Percentiles rank a stretch among this genome's conserved stretches.
These are phyloP conservation scores for Alaudala cheleensis DNA, from an alignment of 2,113 vertebrate genomes.

Conservation along the genomic window DNA sequence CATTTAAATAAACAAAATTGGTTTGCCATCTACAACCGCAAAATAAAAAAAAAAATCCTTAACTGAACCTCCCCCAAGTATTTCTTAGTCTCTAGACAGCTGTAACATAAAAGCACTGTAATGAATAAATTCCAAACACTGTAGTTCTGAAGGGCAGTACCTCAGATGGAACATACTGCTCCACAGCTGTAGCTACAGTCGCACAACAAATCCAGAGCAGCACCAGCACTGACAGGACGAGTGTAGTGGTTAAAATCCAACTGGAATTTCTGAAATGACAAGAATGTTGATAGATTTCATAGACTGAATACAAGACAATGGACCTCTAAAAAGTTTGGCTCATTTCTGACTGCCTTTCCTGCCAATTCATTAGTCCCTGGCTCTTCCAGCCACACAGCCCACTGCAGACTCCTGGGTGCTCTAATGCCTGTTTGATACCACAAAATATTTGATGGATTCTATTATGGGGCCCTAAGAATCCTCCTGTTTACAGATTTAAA, in stretches of 20 bases:
- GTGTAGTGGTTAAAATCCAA: constrained; percentile 92
- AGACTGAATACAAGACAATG: background rate
- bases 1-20: background rate
- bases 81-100: background rate
- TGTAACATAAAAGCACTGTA: background rate
- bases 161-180: constrained; percentile 94
- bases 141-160: constrained; percentile 58
- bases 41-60: background rate
- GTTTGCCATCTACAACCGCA: background rate
- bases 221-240: constrained; percentile 91
- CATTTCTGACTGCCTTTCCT: background rate
- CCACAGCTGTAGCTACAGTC: constrained; percentile 93
- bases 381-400: background rate
- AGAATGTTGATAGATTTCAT: background rate
- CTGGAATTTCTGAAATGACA: constrained; percentile 85
- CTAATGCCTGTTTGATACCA: background rate
- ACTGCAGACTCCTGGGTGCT: background rate
- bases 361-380: background rate
- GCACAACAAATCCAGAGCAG: constrained; percentile 98
- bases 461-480: background rate
- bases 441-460: background rate
- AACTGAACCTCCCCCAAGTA: background rate
- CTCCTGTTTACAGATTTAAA: background rate
- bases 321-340: background rate
- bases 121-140: background rate